Evolutionary conservation across 2,113 vertebrate genomes (phyloP).

Genomic region (Xiphias gladius): DNA sequence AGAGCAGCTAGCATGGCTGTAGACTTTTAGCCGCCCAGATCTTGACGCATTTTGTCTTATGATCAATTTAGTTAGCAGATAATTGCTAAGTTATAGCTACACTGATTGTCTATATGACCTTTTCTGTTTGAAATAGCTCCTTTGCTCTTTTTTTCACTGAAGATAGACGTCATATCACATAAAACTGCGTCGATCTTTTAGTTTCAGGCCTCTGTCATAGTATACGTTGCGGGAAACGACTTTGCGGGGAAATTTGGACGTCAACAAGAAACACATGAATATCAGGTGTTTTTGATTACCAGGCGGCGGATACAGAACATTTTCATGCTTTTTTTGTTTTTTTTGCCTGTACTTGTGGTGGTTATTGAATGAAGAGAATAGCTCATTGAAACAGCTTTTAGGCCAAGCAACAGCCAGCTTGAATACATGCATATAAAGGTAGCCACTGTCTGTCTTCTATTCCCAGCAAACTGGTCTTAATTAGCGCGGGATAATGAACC

Average conservation of each 20-base stretch:
- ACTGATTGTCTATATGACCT: not conserved
- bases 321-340: not conserved
- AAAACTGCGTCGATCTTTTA: not conserved
- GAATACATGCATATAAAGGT: not conserved
- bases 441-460: conserved; percentile 1
- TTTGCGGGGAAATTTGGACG: not conserved
- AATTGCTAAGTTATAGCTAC: not conserved
- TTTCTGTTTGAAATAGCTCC: too few relatives aligned
- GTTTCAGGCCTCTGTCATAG: not conserved
- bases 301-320: not conserved
- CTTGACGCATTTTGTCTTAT: too few relatives aligned
- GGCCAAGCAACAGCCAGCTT: not conserved
- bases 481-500: conserved; percentile 57
- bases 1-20: too few relatives aligned
- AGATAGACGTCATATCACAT: too few relatives aligned
- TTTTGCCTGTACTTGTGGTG: not conserved
- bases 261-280: not conserved
- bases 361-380: not conserved
- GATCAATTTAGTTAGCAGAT: too few relatives aligned
- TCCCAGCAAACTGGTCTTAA: conserved; percentile 36
- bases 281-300: not conserved
- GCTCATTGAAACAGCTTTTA: not conserved
- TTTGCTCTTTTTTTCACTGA: too few relatives aligned
- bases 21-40: too few relatives aligned
- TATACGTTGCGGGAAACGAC: not conserved